phyloP scores from a whole-genome alignment of 2,888 invertebrate genomes.

The Molorchus minor region DNA sequence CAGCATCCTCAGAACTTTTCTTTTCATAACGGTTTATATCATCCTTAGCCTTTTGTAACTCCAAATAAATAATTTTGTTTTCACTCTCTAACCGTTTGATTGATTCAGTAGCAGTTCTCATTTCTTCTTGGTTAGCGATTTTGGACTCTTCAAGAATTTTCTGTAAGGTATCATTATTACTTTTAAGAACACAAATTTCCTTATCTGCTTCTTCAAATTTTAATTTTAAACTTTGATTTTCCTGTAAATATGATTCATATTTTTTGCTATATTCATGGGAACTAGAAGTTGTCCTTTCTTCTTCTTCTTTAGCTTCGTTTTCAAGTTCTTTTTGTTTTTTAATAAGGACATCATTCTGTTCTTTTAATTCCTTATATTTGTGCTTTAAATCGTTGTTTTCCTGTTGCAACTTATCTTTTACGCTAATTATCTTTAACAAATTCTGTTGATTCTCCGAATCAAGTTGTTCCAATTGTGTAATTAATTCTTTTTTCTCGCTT shows the following conservation, averaged over 20 bases:
- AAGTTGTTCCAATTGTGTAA: slow-evolving; percentile 49
- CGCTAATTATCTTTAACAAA: slow-evolving; percentile 54
- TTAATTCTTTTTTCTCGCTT: slow-evolving; percentile 56
- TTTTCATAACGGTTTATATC: slow-evolving; percentile 40
- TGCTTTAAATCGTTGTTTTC: slow-evolving; percentile 58
- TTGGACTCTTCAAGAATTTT: slow-evolving; percentile 49
- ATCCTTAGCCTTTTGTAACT: slow-evolving; percentile 46
- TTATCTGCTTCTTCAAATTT: slow-evolving; percentile 51
- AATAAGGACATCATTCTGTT: slow-evolving; percentile 67
- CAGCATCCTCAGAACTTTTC: slow-evolving; percentile 45
- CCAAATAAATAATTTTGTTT: slow-evolving; percentile 51
- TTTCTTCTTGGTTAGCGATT: slow-evolving; percentile 51
- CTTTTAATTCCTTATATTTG: slow-evolving; percentile 65
- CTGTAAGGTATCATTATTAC: slow-evolving; percentile 43
- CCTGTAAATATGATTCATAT: slow-evolving; percentile 35
- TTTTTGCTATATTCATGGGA: slow-evolving; percentile 25
- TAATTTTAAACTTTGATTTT: slow-evolving; percentile 39
- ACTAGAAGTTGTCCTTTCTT: slow-evolving; percentile 51
- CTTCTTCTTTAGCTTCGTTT: slow-evolving; percentile 61
- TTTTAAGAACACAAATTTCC: slow-evolving; percentile 51
- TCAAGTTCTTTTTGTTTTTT: slow-evolving; percentile 62
- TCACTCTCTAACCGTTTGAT: slow-evolving; percentile 48
- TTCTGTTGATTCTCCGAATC: slow-evolving; percentile 60
- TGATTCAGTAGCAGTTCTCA: slow-evolving; percentile 51
- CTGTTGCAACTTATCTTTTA: slow-evolving; percentile 58